phyloP scores from a whole-genome alignment of 2,888 invertebrate genomes.

The Stenodema calcarata region DNA sequence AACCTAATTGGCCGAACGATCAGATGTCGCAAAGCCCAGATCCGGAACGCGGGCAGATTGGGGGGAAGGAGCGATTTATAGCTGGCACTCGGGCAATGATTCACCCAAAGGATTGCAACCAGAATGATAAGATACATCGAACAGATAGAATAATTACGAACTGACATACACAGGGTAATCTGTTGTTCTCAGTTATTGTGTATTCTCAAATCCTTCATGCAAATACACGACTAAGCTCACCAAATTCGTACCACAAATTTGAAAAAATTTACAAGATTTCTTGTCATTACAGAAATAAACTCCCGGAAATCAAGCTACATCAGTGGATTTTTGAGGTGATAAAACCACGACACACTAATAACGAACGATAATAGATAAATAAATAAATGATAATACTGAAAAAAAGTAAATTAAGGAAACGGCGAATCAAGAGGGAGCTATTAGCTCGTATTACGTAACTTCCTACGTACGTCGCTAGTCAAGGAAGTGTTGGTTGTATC shows the following conservation, averaged over 20 bases:
- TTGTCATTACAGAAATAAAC: no score
- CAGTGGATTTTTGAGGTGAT: no score
- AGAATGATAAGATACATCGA: neutral
- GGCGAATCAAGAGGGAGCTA: neutral
- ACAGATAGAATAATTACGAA: neutral
- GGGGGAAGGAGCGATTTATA: neutral
- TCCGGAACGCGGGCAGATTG: neutral
- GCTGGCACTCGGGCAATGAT: neutral
- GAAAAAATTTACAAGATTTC: no score
- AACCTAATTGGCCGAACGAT: conserved; percentile 7
- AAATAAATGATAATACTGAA: neutral
- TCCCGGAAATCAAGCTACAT: no score
- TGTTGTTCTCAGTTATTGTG: neutral
- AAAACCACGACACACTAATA: neutral
- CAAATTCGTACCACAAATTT: no score
- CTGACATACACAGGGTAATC: neutral
- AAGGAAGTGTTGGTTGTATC: neutral
- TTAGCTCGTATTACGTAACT: neutral
- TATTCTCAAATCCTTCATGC: no score
- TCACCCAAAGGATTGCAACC: neutral
- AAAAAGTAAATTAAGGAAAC: neutral
- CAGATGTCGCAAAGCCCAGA: neutral
- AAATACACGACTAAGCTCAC: neutral
- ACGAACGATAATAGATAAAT: neutral
- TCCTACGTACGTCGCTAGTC: neutral